A percentile compares a stretch with the other conserved stretches of the same genome.
Evolutionary conservation across 2,797 vertebrate species (phyloP).

Genomic region (Pogoniulus pusillus): DNA sequence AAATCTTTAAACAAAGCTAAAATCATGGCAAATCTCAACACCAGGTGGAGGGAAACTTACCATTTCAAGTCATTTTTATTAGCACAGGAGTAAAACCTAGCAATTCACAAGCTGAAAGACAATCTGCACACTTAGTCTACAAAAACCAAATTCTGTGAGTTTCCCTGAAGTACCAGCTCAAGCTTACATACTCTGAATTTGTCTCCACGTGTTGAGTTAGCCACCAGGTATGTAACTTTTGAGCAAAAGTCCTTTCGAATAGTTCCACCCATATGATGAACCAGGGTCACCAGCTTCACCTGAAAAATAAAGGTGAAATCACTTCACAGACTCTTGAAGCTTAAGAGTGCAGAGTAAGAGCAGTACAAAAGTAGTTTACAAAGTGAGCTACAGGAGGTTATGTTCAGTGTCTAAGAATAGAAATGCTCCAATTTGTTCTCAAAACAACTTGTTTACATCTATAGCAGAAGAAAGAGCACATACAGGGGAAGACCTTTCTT

Average conservation of each 20-base stretch:
- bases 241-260: constrained; percentile 94
- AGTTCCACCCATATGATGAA: constrained; percentile 97
- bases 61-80: background rate
- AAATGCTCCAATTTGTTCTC: background rate
- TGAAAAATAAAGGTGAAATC: constrained; percentile 57
- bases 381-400: background rate
- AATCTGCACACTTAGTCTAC: background rate
- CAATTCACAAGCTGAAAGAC: background rate
- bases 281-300: constrained; percentile 92
- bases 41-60: background rate
- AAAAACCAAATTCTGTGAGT: background rate
- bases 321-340: background rate
- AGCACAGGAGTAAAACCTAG: background rate
- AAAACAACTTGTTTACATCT: background rate
- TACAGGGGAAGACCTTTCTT: background rate
- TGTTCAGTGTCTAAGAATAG: background rate
- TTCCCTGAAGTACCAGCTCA: background rate
- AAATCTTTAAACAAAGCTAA: background rate
- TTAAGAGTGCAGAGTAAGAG: background rate
- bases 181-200: constrained; percentile 91
- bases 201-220: constrained; percentile 93
- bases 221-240: constrained; percentile 95
- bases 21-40: background rate
- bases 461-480: background rate
- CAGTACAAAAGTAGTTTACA: background rate